Evolutionary conservation across 2,113 vertebrate species (phyloP), one percentile per base, ranked within the genome.

Genomic region (Oryzias melastigma): DNA sequence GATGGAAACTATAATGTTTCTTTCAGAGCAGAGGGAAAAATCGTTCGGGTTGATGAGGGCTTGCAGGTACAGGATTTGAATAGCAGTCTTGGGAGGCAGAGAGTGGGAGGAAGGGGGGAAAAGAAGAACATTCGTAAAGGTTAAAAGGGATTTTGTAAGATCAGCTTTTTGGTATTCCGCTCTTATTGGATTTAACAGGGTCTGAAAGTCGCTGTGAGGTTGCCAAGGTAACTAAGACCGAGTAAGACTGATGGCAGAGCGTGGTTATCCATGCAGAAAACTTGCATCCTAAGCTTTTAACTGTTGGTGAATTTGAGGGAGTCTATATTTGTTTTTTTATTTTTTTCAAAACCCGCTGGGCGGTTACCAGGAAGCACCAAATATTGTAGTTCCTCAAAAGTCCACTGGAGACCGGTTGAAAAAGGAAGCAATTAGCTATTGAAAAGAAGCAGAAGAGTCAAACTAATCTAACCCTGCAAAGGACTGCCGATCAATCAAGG

Each of bases 71-170:
- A 61, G 67, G 63, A 74, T 81, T 76, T 78, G 65, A 82, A 77
- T 69, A 57, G 51, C 46, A 61, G 69, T 55, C 62, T 73, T 62
- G 59, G 46, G 71, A 75, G 58, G 63, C 52, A 56, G 58, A 69
- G 62, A 62, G 68, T 71, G 58, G 62, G 47, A 70, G 35, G 53
- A 55, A 18, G 5, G 19, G 18, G 17, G 16, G 40, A 22, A 17
- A 18, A 16, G 44, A 8, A 14, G 13, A 58, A 20, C 73, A 60
- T 22, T 63, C 58, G 43, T 69, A 82, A 83, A 87, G 79, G 87
- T 87, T 85, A 85, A 87, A 84, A 74, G 68, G 74, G 85, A 84
- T 84, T 86, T 84, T 78, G 61, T 85, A 55, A 48, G 60, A 82
- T 75, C 62, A 62, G 60, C 64, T 74, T 80, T 71, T 64, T 78